phyloP scores from a whole-genome alignment of 2,797 vertebrate species.

The Mastacembelus armatus region DNA sequence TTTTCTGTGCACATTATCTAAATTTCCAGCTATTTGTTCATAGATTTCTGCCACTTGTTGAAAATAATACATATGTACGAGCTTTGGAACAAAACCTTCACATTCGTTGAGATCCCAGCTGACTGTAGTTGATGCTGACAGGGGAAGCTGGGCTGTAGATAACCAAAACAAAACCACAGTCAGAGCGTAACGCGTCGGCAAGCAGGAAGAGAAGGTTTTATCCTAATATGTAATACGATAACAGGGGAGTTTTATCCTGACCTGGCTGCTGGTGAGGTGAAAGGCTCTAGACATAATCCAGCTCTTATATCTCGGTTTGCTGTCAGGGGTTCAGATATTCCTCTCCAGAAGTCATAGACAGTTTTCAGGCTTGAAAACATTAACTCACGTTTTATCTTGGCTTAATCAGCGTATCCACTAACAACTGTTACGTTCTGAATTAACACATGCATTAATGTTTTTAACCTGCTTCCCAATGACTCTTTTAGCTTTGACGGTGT shows the following conservation, averaged over 20 bases:
- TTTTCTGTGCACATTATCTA: no score
- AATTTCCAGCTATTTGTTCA: constrained; percentile 43
- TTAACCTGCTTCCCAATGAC: not conserved
- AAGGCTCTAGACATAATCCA: constrained; percentile 55
- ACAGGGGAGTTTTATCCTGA: constrained; percentile 43
- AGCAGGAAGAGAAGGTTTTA: constrained; percentile 34
- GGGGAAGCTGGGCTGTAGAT: constrained; percentile 57
- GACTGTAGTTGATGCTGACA: no score
- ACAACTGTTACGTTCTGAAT: not conserved
- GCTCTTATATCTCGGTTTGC: constrained; percentile 60
- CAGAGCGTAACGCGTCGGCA: constrained; percentile 39
- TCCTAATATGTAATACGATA: constrained; percentile 55
- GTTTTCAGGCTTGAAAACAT: constrained; percentile 25
- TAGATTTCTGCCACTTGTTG: no score
- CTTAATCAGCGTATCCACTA: constrained; percentile 14
- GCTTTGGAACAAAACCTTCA: constrained; percentile 21
- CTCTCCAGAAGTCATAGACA: constrained; percentile 32
- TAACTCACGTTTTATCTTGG: not conserved
- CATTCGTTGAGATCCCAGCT: constrained; percentile 32
- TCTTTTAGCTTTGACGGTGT: not conserved
- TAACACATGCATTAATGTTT: not conserved
- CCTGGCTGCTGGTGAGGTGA: constrained; percentile 42
- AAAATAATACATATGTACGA: constrained; percentile 1
- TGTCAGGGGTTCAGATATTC: constrained; percentile 30
- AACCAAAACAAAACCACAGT: constrained; percentile 44